These are phyloP conservation scores for Ptychadena robeensis DNA, from an alignment of 2,797 vertebrate species.

Conservation along the genomic window DNA sequence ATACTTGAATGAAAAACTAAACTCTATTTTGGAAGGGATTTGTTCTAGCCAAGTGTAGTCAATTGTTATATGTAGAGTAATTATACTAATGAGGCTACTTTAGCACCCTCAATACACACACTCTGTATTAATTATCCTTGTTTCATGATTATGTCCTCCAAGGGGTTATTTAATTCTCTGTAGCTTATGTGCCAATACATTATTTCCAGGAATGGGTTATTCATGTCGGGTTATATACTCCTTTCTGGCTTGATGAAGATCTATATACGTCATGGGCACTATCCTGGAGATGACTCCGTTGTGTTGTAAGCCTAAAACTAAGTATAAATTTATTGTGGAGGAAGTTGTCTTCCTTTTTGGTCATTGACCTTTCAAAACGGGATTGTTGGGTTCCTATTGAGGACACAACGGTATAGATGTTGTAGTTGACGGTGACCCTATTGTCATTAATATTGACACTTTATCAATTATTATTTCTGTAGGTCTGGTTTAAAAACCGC, in stretches of 20 bases:
- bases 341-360: conserved; percentile 15
- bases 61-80: neutral
- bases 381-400: conserved; percentile 30
- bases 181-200: neutral
- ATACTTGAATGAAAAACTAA: neutral
- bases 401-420: conserved; percentile 30
- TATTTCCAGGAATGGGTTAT: neutral
- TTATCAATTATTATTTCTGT: conserved; percentile 27
- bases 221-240: neutral
- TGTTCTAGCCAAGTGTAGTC: neutral
- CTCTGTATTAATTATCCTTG: neutral
- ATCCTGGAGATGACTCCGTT: conserved; percentile 3
- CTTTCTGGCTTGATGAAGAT: conserved; percentile 10
- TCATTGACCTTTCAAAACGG: conserved; percentile 21
- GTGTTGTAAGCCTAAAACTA: conserved; percentile 26
- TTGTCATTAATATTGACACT: conserved; percentile 23
- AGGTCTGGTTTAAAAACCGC: conserved; percentile 99
- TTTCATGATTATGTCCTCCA: neutral
- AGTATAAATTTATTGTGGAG: conserved; percentile 11
- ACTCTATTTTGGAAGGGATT: neutral
- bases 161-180: neutral
- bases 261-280: conserved; percentile 3
- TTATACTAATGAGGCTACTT: neutral
- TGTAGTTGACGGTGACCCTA: conserved; percentile 31
- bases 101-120: neutral